Conservation (phyloP, 2,797 vertebrate genomes). For the Esox masquinongy region DNA sequence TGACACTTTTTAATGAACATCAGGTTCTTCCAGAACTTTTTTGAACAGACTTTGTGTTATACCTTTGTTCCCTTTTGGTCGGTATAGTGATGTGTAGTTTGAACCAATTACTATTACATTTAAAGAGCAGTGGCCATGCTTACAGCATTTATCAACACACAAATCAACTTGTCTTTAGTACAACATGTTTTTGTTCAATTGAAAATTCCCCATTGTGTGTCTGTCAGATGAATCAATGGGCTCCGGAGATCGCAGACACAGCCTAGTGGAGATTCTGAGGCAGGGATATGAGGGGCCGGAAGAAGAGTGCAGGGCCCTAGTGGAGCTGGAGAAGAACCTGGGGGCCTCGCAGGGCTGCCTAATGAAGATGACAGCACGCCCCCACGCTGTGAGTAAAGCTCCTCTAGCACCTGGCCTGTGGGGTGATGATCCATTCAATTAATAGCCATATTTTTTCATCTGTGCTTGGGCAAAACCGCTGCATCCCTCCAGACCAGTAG, state of each 20-base stretch:
- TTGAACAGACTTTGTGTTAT: too few relatives aligned
- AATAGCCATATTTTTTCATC: too few relatives aligned
- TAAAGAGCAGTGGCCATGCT: too few relatives aligned
- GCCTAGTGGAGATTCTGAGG: constrained; percentile 80
- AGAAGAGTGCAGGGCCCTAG: constrained; percentile 65
- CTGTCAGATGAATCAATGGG: constrained; percentile 78
- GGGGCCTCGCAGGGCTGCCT: constrained; percentile 65
- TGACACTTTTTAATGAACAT: background rate
- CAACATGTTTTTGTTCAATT: too few relatives aligned
- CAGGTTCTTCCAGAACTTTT: too few relatives aligned
- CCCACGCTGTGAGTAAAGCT: constrained; percentile 63
- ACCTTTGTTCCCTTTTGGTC: too few relatives aligned
- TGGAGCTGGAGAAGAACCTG: constrained; percentile 76
- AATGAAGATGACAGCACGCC: constrained; percentile 70
- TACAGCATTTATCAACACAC: too few relatives aligned
- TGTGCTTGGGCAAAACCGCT: too few relatives aligned
- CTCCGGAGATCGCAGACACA: constrained; percentile 73
- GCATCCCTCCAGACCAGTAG: background rate
- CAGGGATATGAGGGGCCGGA: constrained; percentile 74
- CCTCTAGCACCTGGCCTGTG: background rate
- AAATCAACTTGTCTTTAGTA: too few relatives aligned
- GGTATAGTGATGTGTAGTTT: too few relatives aligned
- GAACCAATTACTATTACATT: too few relatives aligned
- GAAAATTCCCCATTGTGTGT: constrained; percentile 11
- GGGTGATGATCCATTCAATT: too few relatives aligned